Percentiles rank a stretch among this genome's conserved stretches.
Conservation (phyloP, 1,140 invertebrate species). For the Reticulitermes speratus region DNA sequence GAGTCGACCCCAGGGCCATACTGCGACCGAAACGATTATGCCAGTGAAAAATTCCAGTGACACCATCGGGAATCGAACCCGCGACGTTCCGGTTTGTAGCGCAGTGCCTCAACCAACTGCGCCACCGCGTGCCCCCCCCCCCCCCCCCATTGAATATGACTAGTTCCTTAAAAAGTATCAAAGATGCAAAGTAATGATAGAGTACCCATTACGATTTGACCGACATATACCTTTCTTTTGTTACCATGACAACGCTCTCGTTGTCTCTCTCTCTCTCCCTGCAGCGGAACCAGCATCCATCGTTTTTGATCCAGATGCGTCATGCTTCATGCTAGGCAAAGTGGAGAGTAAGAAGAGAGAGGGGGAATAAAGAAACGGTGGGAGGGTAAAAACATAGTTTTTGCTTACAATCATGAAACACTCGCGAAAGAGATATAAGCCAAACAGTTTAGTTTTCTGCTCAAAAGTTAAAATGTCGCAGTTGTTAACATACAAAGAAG, state of each 20-base stretch:
- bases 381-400: neutral
- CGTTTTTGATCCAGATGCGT: slow-evolving; percentile 14
- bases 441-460: neutral
- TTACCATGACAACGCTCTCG: neutral
- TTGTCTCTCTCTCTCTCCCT: neutral
- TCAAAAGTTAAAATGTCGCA: neutral
- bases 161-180: too few relatives aligned
- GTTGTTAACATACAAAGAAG: too few relatives aligned
- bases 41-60: too few relatives aligned
- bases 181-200: too few relatives aligned
- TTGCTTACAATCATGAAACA: neutral
- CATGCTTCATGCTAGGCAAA: slow-evolving; percentile 7
- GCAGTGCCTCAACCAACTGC: too few relatives aligned
- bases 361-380: neutral
- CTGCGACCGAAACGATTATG: too few relatives aligned
- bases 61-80: too few relatives aligned
- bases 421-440: neutral
- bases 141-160: too few relatives aligned
- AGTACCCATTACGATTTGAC: neutral
- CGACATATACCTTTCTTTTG: neutral
- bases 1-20: too few relatives aligned
- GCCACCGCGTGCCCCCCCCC: too few relatives aligned
- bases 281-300: slow-evolving; percentile 7
- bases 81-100: too few relatives aligned
- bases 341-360: neutral